Evolutionary conservation across 1,140 invertebrate genomes (phyloP).

Genomic region (Batillaria attramentaria): DNA sequence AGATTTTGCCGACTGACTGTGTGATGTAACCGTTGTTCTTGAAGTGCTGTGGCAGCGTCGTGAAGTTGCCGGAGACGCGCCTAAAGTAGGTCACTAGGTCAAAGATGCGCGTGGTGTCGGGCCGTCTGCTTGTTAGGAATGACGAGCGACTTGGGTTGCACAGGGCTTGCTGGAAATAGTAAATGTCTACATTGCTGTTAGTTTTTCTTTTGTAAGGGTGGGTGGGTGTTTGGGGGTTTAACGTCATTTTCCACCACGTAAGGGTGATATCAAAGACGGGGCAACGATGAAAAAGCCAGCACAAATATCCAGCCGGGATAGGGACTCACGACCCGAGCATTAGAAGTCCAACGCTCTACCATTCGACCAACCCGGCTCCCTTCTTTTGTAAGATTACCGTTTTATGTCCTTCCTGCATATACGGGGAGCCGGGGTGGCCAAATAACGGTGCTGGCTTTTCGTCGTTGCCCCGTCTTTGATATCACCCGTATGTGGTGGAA

Average conservation of each 20-base stretch:
- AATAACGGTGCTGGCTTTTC: too few relatives aligned
- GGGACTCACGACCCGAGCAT: too few relatives aligned
- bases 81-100: conserved; percentile 3
- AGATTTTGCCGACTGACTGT: background rate
- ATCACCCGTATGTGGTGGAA: too few relatives aligned
- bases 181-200: background rate
- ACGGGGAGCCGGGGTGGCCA: too few relatives aligned
- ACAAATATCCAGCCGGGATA: too few relatives aligned
- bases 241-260: background rate
- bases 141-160: conserved; percentile 2
- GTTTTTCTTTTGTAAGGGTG: background rate
- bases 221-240: background rate
- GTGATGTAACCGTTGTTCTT: conserved; percentile 74
- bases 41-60: conserved; percentile 88
- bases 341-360: too few relatives aligned
- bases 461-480: too few relatives aligned
- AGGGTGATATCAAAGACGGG: too few relatives aligned
- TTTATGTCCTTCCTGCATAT: too few relatives aligned
- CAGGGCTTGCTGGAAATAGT: background rate
- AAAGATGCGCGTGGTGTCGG: background rate
- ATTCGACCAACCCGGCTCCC: too few relatives aligned
- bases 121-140: background rate
- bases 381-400: too few relatives aligned
- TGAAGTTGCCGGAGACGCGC: conserved; percentile 81
- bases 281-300: too few relatives aligned